phyloP scores from a whole-genome alignment of 2,888 invertebrate species.

The Hydrotaea cyrtoneurina region DNA sequence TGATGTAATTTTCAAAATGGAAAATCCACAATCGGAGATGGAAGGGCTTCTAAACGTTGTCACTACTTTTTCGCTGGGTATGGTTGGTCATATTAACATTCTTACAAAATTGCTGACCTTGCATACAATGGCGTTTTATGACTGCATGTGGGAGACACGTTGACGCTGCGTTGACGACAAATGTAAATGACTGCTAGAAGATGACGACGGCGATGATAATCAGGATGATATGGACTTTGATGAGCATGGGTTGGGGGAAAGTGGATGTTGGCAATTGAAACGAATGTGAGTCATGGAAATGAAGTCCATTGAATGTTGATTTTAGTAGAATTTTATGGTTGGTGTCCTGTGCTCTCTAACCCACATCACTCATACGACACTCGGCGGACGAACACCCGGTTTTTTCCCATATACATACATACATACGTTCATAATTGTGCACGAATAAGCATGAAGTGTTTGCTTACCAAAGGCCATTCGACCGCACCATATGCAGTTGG shows the following conservation, averaged over 20 bases:
- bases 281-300: not conserved
- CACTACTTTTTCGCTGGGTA: too few species aligned
- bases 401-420: too few species aligned
- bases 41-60: too few species aligned
- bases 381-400: too few species aligned
- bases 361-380: not conserved
- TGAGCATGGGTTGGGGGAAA: not conserved
- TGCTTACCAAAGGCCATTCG: not conserved
- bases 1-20: too few species aligned
- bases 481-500: not conserved
- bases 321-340: not conserved
- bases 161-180: not conserved
- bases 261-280: not conserved
- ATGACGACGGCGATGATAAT: not conserved
- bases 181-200: not conserved
- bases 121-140: slow-evolving; percentile 5
- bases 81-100: too few species aligned
- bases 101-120: slow-evolving; percentile 10
- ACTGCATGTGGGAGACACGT: not conserved
- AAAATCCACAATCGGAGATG: too few species aligned
- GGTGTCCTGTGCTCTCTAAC: too few species aligned
- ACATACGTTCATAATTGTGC: not conserved
- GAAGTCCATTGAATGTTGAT: not conserved
- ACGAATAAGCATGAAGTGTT: not conserved
- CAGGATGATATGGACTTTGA: not conserved